A percentile compares a stretch with the other conserved stretches of the same genome.
phyloP scores from a whole-genome alignment of 2,888 invertebrate species.

The Stomorhina lunata region DNA sequence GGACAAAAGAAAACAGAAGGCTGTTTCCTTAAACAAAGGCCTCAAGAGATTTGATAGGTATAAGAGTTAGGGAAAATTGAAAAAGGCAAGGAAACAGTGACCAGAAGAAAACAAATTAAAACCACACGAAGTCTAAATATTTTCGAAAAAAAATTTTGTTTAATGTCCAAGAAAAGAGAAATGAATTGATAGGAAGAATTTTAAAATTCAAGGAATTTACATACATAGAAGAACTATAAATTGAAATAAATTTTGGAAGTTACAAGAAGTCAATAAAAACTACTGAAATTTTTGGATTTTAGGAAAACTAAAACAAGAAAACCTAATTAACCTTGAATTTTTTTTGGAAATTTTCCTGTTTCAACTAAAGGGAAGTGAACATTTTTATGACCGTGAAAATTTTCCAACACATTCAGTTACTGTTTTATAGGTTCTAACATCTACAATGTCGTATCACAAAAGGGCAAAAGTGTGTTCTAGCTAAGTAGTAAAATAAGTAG shows the following conservation, averaged over 20 bases:
- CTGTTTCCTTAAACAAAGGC: not conserved
- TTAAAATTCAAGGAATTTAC: constrained; percentile 35
- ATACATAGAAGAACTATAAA: constrained; percentile 1
- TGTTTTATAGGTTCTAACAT: not conserved
- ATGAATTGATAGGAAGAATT: not conserved
- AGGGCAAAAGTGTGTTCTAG: constrained; percentile 15
- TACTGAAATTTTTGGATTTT: not conserved
- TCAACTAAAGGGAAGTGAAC: constrained; percentile 8
- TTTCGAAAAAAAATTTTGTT: not conserved
- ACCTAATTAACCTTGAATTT: constrained; percentile 25
- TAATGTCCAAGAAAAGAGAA: not conserved
- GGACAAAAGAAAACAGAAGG: constrained; percentile 37
- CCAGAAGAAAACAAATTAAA: constrained; percentile 21
- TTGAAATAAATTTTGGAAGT: not conserved
- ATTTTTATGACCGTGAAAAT: constrained; percentile 43
- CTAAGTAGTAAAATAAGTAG: not conserved
- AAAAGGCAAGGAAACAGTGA: not conserved
- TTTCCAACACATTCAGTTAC: constrained; percentile 1
- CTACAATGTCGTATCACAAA: not conserved
- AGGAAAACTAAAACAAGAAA: not conserved
- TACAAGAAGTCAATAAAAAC: constrained; percentile 10
- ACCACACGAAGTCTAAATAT: constrained; percentile 62
- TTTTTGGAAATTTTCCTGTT: not conserved
- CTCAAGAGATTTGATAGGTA: constrained; percentile 46
- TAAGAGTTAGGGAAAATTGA: not conserved